Base-by-base conservation (phyloP, 2,888 invertebrate genomes). In the Apamea sordens region DNA sequence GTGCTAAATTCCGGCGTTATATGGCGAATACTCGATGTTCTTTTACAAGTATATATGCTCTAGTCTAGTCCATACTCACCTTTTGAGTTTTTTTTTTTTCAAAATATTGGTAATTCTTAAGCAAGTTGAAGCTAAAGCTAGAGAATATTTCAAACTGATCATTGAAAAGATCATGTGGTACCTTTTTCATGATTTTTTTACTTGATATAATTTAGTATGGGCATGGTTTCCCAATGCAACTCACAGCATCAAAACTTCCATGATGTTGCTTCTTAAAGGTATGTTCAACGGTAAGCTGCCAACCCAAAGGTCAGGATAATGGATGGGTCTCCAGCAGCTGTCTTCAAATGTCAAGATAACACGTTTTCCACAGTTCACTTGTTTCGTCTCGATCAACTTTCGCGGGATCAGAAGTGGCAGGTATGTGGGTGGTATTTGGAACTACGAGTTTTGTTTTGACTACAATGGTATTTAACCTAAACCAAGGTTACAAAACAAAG, bases 291-390 rank as follows among this genome's bases (percentile, higher is more conserved):
- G 64, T 70, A 69, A 73, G 61, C 28, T 61, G 21, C n/a, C 59
- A 75, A 73, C 41, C 4, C 0, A 75, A 85, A 87, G 74, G 79
- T 77, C 69, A 56, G 41, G 61, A 56, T 63, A 86, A 76, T 83
- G 63, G 41, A 73, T 79, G 24, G 24, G 32, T 41, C 53, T 56
- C 53, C 64, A 65, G 53, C 79, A 59, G 59, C 50, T 64, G 47
- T 68, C 47, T 69, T 32, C 32, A 86, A 86, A 85, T 85, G 87
- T 79, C 84, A 85, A 69, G 44, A 79, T 70, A 78, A 84, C 87
- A 70, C 21, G 80, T 85, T 85, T 76, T 44, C 76, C 72, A 24
- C 53, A 47, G 50, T 70, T 72, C 53, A 71, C 41, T 64, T 53
- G 28, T 44, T 56, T 41, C 56, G 47, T 67, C 73, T 68, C n/a